Evolutionary conservation across 2,797 vertebrate species (phyloP).

Genomic region (Tarsius wallacei): DNA sequence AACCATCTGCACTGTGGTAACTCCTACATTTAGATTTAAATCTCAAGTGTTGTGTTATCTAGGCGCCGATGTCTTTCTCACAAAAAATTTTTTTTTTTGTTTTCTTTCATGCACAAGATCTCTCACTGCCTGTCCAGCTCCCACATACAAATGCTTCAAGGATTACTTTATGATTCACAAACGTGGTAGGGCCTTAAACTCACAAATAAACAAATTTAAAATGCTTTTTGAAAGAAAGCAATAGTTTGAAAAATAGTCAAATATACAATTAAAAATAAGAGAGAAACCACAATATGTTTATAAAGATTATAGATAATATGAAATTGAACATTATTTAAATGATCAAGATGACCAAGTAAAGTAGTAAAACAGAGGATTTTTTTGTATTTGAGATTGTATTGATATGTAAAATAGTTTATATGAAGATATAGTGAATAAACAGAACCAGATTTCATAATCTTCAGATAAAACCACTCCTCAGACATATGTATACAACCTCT

Average conservation of each 20-base stretch:
- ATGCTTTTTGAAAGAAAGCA: neutral
- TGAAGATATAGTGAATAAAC: neutral
- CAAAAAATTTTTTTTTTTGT: neutral
- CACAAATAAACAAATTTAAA: neutral
- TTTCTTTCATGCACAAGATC: neutral
- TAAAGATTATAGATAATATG: neutral
- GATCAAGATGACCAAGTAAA: neutral
- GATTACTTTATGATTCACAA: conserved; percentile 9
- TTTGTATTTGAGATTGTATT: neutral
- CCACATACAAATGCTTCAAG: neutral
- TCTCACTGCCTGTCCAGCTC: neutral
- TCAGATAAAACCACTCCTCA: neutral
- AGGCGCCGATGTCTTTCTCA: neutral
- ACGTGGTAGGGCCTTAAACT: neutral
- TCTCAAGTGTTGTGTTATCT: neutral
- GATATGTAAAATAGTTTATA: neutral
- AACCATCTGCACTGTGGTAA: neutral
- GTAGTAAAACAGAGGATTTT: neutral
- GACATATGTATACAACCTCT: fast-evolving
- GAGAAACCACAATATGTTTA: neutral
- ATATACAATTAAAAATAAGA: neutral
- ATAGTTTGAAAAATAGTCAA: neutral
- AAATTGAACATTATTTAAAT: neutral
- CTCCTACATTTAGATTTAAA: neutral
- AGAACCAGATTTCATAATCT: neutral